phyloP scores from a whole-genome alignment of 2,888 invertebrate species.

The Athalia rosae region DNA sequence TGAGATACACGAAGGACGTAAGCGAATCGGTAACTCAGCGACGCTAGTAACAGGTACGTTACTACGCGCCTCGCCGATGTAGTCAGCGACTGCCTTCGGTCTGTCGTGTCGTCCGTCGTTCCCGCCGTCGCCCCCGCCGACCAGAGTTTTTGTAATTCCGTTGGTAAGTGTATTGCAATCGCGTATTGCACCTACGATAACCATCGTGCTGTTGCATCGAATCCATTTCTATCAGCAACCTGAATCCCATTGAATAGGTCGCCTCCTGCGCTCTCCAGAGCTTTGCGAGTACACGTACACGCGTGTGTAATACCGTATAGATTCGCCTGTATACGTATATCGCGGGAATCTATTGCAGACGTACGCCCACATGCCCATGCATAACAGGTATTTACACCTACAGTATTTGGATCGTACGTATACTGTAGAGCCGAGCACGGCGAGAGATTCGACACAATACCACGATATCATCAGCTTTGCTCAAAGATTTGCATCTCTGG shows the following conservation, averaged over 20 bases:
- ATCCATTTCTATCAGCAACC: slow-evolving; percentile 30
- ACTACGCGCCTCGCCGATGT: too few relatives aligned
- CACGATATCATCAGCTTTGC: slow-evolving; percentile 20
- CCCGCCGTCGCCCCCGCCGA: too few relatives aligned
- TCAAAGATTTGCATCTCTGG: slow-evolving; percentile 4
- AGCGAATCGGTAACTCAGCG: too few relatives aligned
- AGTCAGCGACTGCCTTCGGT: too few relatives aligned
- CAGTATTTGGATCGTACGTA: too few relatives aligned
- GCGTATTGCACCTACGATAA: slow-evolving; percentile 13
- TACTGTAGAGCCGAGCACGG: not conserved
- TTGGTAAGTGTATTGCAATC: slow-evolving; percentile 15
- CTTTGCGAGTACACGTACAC: not conserved
- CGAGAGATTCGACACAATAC: slow-evolving; percentile 13
- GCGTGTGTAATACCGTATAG: too few relatives aligned
- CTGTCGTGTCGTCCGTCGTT: too few relatives aligned
- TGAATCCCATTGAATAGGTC: slow-evolving; percentile 23
- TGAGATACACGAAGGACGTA: too few relatives aligned
- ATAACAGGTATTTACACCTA: too few relatives aligned
- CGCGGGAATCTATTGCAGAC: not conserved
- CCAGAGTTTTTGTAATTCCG: not conserved
- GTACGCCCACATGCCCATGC: too few relatives aligned
- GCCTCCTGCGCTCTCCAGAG: not conserved
- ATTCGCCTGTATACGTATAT: not conserved
- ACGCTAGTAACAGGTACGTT: too few relatives aligned
- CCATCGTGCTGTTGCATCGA: slow-evolving; percentile 23